Conservation (phyloP, 2,888 invertebrate genomes). For the Caenorhabditis virilis region DNA sequence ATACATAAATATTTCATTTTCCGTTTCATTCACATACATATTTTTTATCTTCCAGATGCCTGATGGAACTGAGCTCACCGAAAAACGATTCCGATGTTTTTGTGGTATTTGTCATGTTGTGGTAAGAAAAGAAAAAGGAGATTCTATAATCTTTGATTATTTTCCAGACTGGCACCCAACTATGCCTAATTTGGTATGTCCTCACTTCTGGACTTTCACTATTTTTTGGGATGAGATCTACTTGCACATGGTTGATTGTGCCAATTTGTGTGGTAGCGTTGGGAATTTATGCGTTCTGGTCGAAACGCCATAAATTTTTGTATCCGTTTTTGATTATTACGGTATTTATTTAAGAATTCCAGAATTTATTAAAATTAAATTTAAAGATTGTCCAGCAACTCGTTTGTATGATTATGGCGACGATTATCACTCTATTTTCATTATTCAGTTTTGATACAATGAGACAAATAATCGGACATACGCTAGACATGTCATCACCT, state of each 20-base stretch:
- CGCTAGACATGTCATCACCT: conserved; percentile 39
- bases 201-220: conserved; percentile 54
- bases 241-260: conserved; percentile 54
- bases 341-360: conserved; percentile 28
- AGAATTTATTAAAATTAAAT: background rate
- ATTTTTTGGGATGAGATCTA: conserved; percentile 62
- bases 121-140: conserved; percentile 28
- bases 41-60: conserved; percentile 38
- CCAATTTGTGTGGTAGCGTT: conserved; percentile 58
- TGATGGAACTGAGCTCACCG: conserved; percentile 31
- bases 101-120: conserved; percentile 62
- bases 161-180: conserved; percentile 60
- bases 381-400: conserved; percentile 60
- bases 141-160: background rate
- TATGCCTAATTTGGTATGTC: conserved; percentile 60
- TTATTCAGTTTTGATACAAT: conserved; percentile 59
- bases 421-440: conserved; percentile 56
- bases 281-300: conserved; percentile 54
- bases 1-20: no score
- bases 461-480: conserved; percentile 56
- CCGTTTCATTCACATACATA: background rate
- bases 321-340: conserved; percentile 65
- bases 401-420: conserved; percentile 62
- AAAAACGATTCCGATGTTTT: conserved; percentile 54
- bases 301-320: conserved; percentile 61